Base-by-base conservation (phyloP, 2,797 vertebrate genomes). In the Fringilla coelebs region DNA sequence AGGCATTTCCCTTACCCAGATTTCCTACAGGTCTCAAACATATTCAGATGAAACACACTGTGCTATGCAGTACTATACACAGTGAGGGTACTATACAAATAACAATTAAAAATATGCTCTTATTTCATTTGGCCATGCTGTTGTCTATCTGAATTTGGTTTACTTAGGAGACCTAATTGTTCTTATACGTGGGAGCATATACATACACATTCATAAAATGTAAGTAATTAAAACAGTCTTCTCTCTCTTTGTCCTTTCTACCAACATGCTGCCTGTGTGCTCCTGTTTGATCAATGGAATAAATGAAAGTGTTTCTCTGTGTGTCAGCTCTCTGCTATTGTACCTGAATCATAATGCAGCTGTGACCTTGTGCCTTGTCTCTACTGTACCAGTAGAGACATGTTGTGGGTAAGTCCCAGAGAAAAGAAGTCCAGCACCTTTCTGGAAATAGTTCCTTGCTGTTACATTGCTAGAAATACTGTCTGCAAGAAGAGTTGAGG, bases 161-260 rank as follows among this genome's bases (percentile, higher is more conserved):
- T 85, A 61, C 73, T 84, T 45, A 72, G 22, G n/a, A 88, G 8
- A 88, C 7, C 34, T 85, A 92, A 92, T 88, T 94, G 45, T 6
- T 77, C 87, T 85, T 83, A 65, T 49, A n/a, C 1, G 2, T 85
- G 61, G 72, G 17, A 83, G n/a, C n/a, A 68, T 29, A 80, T 41
- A 61, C 3, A 49, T 31, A 71, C 21, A 63, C 40, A 54, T 74
- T 80, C 61, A 85, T 88, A 92, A 91, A 88, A 88, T 0, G 0
- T 25, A 83, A 77, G 63, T 90, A 89, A 83, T 93, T 81, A 75
- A 91, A 92, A 80, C 24, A 61, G 17, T 80, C 72, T 92, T 93
- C 17, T 65, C 48, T 81, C 43, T 58, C 68, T 89, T 61, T 90
- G 73, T 84, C 51, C 62, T 74, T 91, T 67, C 40, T 58, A 34